Evolutionary conservation across 2,888 invertebrate genomes (phyloP), one percentile per base, ranked within the genome.

Genomic region (Abscondita cerata): DNA sequence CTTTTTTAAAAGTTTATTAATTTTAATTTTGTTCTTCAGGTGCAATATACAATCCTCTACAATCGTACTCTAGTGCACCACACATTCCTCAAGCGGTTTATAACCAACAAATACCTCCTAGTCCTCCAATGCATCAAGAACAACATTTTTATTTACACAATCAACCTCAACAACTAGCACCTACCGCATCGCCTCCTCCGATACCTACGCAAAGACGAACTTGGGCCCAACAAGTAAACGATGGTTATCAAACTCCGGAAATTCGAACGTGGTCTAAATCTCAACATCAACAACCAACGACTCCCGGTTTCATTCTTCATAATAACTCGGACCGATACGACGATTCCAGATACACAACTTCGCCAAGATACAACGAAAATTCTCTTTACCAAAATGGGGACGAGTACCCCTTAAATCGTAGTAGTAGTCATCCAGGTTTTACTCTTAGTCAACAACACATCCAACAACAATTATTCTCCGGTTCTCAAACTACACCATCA

Each of bases 141-240:
- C 83, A 86, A 68, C 89, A 91, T 79, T 92, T 92, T 81, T 93
- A 89, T 81, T 82, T 92, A 71, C 92, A 93, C 77, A 91, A 91
- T 73, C 84, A 85, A 65, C 83, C 84, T 18, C 81, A 81, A 59
- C 83, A 84, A 18, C 81, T 81, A 59, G 80, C 80, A 12, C 71
- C 81, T 60, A 79, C 82, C 60, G 78, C 82, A 78, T 78, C 80
- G 34, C 81, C 82, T 51, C 81, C 82, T 18, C 79, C 80, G 13
- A 75, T 79, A 4, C 77, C 82, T 58, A 85, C 85, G 53, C 87
- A 85, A 76, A 80, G 89, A 6, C 81, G 89, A 70, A 90, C 89
- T 1, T 89, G 89, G 89, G 87, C 88, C 34, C 86, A 86, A 73
- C 86, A 86, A 64, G 82, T 81, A 40, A 56, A 57, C 48, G 70